phyloP scores from a whole-genome alignment of 2,797 vertebrate species.

The Chiroxiphia lanceolata region DNA sequence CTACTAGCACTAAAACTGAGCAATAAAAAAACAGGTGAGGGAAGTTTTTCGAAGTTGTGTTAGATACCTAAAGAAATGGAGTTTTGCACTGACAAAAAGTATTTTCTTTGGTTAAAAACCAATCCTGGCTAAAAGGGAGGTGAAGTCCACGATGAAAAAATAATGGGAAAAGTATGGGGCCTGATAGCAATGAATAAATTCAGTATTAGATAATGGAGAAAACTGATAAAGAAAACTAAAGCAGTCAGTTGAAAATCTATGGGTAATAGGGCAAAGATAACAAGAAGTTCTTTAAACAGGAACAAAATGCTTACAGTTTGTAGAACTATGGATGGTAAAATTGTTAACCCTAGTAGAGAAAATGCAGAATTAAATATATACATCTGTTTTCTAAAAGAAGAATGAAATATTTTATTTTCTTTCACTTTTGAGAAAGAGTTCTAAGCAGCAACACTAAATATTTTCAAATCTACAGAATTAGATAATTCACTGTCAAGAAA shows the following conservation, averaged over 20 bases:
- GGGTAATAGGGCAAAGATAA: conserved; percentile 41
- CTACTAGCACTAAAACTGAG: neutral
- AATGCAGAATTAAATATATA: neutral
- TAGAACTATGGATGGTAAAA: neutral
- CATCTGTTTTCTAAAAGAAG: neutral
- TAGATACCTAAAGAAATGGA: neutral
- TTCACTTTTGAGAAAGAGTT: neutral
- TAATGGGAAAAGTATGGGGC: conserved; percentile 50
- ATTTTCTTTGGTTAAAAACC: conserved; percentile 34
- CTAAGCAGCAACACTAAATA: neutral
- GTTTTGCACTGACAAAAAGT: neutral
- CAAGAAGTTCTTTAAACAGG: conserved; percentile 14
- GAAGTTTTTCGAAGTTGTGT: neutral
- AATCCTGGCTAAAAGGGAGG: neutral
- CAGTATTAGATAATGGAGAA: conserved; percentile 52
- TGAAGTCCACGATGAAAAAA: conserved; percentile 43
- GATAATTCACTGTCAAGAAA: neutral
- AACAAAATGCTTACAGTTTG: neutral
- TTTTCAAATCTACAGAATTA: neutral
- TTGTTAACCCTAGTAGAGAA: neutral
- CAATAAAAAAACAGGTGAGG: neutral
- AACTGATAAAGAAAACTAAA: conserved; percentile 59
- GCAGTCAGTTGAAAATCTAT: conserved; percentile 30
- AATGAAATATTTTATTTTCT: neutral
- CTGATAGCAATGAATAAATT: conserved; percentile 59